phyloP scores from a whole-genome alignment of 1,140 invertebrate species.

The Leptopilina clavipes region DNA sequence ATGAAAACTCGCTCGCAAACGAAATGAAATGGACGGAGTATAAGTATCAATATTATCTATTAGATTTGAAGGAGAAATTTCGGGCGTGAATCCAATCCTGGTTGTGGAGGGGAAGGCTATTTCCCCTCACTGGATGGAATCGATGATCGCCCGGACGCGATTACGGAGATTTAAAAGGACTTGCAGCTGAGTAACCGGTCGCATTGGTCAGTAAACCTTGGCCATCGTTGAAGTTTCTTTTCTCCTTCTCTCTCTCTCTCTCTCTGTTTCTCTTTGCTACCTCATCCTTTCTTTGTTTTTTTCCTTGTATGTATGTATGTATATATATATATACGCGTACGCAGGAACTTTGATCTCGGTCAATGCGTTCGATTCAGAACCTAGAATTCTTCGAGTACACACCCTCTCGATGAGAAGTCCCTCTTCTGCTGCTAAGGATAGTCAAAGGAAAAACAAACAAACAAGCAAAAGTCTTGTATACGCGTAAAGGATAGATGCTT shows the following conservation, averaged over 20 bases:
- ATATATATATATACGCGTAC: constrained; percentile 40
- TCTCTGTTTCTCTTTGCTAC: constrained; percentile 45
- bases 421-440: neutral
- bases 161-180: constrained; percentile 65
- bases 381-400: constrained; percentile 24
- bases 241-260: constrained; percentile 43
- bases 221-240: constrained; percentile 58
- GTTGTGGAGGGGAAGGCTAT: no score
- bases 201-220: constrained; percentile 60
- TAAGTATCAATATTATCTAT: no score
- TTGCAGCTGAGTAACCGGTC: constrained; percentile 60
- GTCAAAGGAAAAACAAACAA: constrained; percentile 16
- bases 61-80: no score
- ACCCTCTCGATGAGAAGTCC: neutral
- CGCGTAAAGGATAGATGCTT: constrained; percentile 23
- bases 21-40: no score
- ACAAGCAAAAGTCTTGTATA: constrained; percentile 6
- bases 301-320: constrained; percentile 50
- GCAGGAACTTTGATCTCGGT: constrained; percentile 37
- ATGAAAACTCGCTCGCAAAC: no score
- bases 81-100: no score
- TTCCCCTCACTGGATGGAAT: no score
- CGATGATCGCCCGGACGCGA: no score
- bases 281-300: constrained; percentile 55
- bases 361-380: constrained; percentile 32